A percentile compares a stretch with the other conserved stretches of the same genome.
Evolutionary conservation across 2,113 vertebrate genomes (phyloP).

Genomic region (Pandion haliaetus): DNA sequence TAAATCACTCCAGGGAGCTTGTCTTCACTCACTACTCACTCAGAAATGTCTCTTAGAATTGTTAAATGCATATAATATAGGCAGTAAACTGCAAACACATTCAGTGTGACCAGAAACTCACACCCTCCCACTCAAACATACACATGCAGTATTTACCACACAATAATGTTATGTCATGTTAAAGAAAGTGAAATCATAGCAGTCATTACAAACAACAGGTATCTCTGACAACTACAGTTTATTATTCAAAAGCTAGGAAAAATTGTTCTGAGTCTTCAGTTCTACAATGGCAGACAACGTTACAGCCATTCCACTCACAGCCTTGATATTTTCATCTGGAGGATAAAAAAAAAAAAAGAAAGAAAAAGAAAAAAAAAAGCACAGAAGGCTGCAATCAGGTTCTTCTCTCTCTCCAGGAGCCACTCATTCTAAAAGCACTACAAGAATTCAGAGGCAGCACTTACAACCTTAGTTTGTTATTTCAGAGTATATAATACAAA

Average conservation of each 20-base stretch:
- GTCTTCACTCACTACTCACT: conserved; percentile 20
- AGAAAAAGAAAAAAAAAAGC: no score
- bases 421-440: neutral
- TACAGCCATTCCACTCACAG: neutral
- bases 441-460: neutral
- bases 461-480: neutral
- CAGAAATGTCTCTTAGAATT: neutral
- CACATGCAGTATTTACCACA: neutral
- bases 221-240: neutral
- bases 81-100: conserved; percentile 8
- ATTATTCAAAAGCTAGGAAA: neutral
- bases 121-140: neutral
- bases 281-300: neutral
- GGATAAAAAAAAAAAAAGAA: no score
- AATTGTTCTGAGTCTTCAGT: neutral
- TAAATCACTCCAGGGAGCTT: conserved; percentile 40
- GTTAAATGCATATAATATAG: neutral
- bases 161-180: neutral
- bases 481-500: neutral
- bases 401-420: neutral
- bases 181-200: neutral
- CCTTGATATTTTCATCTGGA: neutral
- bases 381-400: neutral
- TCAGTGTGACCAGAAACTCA: conserved; percentile 1
- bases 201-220: neutral